Percentiles rank a stretch among this genome's conserved stretches.
phyloP scores from a whole-genome alignment of 1,140 invertebrate genomes.

The Potamilus streckersoni region DNA sequence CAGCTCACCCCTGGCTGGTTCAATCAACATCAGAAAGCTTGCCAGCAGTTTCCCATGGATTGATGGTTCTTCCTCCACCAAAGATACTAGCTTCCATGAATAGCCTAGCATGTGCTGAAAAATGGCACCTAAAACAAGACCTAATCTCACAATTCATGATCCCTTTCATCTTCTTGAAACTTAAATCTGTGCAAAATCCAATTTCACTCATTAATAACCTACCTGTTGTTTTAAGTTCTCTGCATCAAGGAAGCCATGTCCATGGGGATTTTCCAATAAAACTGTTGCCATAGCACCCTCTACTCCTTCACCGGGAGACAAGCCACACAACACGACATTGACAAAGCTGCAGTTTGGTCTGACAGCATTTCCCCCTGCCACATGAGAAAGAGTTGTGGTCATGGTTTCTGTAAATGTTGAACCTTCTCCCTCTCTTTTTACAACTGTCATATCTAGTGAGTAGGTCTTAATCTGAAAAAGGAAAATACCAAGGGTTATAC shows the following conservation, averaged over 20 bases:
- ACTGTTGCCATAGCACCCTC: constrained; percentile 74
- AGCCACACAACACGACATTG: constrained; percentile 78
- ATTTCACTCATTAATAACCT: background rate
- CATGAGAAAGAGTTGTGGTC: constrained; percentile 32
- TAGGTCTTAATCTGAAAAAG: constrained; percentile 49
- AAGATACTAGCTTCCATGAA: too few relatives aligned
- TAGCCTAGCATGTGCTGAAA: too few relatives aligned
- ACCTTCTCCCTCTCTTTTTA: constrained; percentile 28
- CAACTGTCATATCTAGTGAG: constrained; percentile 43
- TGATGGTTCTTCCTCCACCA: too few relatives aligned
- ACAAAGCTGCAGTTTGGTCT: constrained; percentile 74
- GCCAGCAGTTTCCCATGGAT: too few relatives aligned
- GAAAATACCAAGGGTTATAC: background rate
- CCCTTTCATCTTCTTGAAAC: background rate
- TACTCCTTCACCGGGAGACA: constrained; percentile 76
- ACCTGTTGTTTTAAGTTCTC: constrained; percentile 65
- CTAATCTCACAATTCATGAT: background rate
- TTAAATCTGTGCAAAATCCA: too few relatives aligned
- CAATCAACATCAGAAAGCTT: too few relatives aligned
- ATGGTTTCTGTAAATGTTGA: constrained; percentile 1
- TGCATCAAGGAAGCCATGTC: constrained; percentile 52
- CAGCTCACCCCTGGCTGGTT: too few relatives aligned
- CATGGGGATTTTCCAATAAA: constrained; percentile 78
- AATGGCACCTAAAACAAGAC: too few relatives aligned
- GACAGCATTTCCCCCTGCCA: constrained; percentile 43